Conservation (phyloP, 2,888 invertebrate genomes). For the Volucella bombylans region DNA sequence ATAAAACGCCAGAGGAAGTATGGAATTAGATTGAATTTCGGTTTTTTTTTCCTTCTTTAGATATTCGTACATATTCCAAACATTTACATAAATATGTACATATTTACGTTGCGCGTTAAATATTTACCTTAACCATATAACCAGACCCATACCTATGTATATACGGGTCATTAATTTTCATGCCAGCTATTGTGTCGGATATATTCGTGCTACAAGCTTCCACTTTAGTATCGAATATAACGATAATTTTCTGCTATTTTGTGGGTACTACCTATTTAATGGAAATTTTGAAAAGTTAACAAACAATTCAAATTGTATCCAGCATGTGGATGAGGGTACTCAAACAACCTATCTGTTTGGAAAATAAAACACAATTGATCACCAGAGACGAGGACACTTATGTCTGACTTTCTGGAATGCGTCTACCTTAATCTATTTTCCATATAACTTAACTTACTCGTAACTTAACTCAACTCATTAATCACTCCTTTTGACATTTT, state of each 20-base stretch:
- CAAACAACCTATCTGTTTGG: no score
- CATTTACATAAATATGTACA: slow-evolving; percentile 62
- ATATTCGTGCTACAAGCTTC: background rate
- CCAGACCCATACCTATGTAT: slow-evolving; percentile 13
- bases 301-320: no score
- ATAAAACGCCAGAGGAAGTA: slow-evolving; percentile 58
- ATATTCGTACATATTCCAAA: background rate
- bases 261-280: no score
- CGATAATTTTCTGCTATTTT: no score
- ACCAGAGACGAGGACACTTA: background rate
- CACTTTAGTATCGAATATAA: background rate
- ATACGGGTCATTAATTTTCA: slow-evolving; percentile 63
- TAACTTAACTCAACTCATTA: no score
- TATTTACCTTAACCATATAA: slow-evolving; percentile 55
- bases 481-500: no score
- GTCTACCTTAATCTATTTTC: no score
- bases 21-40: slow-evolving; percentile 62
- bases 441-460: no score
- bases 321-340: no score
- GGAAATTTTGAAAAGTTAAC: no score
- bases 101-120: slow-evolving; percentile 63
- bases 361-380: slow-evolving; percentile 14
- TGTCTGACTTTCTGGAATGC: no score
- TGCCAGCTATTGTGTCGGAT: slow-evolving; percentile 2
- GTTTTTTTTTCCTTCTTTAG: slow-evolving; percentile 11